A percentile compares a stretch with the other conserved stretches of the same genome.
Evolutionary conservation across 2,797 vertebrate species (phyloP).

Genomic region (Nannoperca obscura): DNA sequence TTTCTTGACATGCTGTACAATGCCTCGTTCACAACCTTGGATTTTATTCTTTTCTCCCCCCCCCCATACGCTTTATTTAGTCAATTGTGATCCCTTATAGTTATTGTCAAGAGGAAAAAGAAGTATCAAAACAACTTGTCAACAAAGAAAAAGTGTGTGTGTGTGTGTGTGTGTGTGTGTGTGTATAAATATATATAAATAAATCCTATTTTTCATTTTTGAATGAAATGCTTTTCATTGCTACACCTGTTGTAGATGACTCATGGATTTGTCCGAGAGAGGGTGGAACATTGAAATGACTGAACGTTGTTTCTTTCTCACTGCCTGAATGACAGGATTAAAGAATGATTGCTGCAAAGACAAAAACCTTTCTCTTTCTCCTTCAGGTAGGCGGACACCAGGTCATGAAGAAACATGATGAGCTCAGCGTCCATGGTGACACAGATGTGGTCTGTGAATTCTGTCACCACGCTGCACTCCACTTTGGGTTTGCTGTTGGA

Average conservation of each 20-base stretch:
- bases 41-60: not conserved
- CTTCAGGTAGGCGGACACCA: conserved; percentile 98
- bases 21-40: not conserved
- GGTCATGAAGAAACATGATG: conserved; percentile 99
- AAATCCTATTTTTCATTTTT: not conserved
- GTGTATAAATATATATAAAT: no score
- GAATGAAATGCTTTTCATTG: not conserved
- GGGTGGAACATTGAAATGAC: not conserved
- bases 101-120: no score
- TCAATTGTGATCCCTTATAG: no score
- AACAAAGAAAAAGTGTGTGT: no score
- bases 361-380: conserved; percentile 97
- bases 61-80: no score
- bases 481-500: conserved; percentile 94
- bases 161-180: no score
- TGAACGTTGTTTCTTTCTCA: not conserved
- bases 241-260: not conserved
- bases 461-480: conserved; percentile 98
- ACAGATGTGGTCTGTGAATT: conserved; percentile 99
- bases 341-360: not conserved
- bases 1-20: conserved; percentile 5
- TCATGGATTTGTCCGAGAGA: not conserved
- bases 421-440: conserved; percentile 99
- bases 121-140: no score
- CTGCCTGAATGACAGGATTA: not conserved